Conservation (phyloP, 23 tunicate species). For the Ciona savignyi region DNA sequence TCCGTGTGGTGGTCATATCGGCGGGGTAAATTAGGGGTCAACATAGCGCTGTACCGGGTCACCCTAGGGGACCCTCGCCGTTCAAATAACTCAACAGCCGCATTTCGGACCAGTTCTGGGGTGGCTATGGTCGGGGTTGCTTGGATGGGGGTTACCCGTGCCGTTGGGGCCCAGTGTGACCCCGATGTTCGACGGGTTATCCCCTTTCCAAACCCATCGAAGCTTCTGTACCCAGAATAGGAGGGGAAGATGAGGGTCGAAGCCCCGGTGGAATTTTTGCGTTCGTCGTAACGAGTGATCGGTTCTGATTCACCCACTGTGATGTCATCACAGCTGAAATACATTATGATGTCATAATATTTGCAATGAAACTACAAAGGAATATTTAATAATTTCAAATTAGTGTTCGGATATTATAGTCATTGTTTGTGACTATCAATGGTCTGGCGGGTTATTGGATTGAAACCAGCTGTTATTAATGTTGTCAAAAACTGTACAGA, state of each 20-base stretch:
- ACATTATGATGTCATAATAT: background rate
- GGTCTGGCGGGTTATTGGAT: no score
- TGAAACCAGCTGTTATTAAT: no score
- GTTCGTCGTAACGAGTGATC: background rate
- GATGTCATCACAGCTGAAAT: background rate
- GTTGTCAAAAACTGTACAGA: no score
- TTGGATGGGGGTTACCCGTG: constrained; percentile 14
- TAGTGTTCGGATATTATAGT: no score
- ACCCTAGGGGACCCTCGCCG: constrained; percentile 20
- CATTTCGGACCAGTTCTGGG: constrained; percentile 3
- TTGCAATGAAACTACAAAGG: background rate
- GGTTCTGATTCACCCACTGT: background rate
- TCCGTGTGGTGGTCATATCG: background rate
- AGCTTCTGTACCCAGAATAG: constrained; percentile 40
- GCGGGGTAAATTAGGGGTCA: constrained; percentile 12
- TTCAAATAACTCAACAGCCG: constrained; percentile 6
- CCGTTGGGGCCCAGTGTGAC: constrained; percentile 4
- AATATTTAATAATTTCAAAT: no score
- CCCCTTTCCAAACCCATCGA: constrained; percentile 7
- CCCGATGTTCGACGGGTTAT: background rate
- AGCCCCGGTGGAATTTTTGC: background rate
- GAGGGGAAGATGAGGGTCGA: constrained; percentile 51
- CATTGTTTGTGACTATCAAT: no score
- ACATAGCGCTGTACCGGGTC: constrained; percentile 32
- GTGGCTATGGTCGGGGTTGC: background rate